These are phyloP conservation scores for Selenia dentaria DNA, from an alignment of 2,888 invertebrate genomes.

Conservation along the genomic window DNA sequence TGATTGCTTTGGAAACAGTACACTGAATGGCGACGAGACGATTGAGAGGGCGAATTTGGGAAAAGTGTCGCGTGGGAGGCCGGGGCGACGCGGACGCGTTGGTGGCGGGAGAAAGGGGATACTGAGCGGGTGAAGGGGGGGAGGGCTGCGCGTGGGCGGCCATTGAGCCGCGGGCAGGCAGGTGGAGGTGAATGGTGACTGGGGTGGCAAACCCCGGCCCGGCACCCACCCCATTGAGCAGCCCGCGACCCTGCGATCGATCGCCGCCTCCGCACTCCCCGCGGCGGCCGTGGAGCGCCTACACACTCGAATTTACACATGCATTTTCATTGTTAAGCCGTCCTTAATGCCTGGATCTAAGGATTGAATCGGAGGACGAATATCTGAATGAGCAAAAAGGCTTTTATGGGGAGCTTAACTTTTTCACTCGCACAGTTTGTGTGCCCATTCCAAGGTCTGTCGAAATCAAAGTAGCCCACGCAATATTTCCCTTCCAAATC, in stretches of 20 bases:
- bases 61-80: constrained; percentile 69
- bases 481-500: constrained; percentile 6
- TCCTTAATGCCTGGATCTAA: constrained; percentile 5
- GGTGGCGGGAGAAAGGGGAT: constrained; percentile 48
- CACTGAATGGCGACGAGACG: constrained; percentile 69
- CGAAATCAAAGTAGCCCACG: constrained; percentile 4
- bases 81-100: constrained; percentile 60
- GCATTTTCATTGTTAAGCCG: constrained; percentile 24
- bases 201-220: constrained; percentile 43
- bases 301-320: constrained; percentile 15
- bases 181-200: constrained; percentile 75
- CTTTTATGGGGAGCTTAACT: background rate
- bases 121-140: constrained; percentile 37
- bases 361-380: constrained; percentile 6
- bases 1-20: constrained; percentile 65
- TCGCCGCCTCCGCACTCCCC: constrained; percentile 50
- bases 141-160: constrained; percentile 71
- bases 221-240: constrained; percentile 65
- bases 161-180: constrained; percentile 74
- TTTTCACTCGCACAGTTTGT: background rate
- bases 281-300: constrained; percentile 14
- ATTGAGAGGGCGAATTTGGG: constrained; percentile 66
- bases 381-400: constrained; percentile 13
- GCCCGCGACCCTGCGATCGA: constrained; percentile 58
- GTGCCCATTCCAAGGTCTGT: background rate